Conservation (phyloP, 2,888 invertebrate species). For the Apamea crenata region DNA sequence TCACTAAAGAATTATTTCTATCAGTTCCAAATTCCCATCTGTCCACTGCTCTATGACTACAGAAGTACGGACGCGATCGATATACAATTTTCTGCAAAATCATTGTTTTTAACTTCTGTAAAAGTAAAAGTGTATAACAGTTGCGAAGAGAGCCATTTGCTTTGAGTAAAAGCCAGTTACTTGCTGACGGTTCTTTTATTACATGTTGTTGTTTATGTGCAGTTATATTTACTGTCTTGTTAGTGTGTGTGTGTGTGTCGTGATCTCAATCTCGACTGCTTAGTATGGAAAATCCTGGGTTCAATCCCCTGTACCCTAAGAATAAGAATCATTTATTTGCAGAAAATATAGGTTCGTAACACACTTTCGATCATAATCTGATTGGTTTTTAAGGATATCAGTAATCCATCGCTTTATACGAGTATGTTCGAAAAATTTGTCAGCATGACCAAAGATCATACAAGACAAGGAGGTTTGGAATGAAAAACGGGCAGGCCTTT, state of each 20-base stretch:
- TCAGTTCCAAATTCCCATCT: neutral
- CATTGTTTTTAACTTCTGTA: constrained; percentile 38
- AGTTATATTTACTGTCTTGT: neutral
- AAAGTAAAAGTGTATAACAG: constrained; percentile 36
- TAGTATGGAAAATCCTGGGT: neutral
- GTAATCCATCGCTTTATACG: no score
- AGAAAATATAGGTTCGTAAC: neutral
- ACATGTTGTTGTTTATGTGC: neutral
- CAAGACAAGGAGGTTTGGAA: no score
- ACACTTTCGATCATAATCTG: neutral
- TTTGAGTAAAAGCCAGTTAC: constrained; percentile 18
- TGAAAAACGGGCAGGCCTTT: no score
- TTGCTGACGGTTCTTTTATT: neutral
- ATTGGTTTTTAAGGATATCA: neutral
- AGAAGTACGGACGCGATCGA: neutral
- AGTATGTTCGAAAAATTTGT: no score
- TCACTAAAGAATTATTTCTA: neutral
- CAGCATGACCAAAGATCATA: no score
- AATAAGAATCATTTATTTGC: neutral
- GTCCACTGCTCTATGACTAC: constrained; percentile 10
- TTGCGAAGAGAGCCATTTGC: constrained; percentile 11
- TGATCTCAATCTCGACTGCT: neutral
- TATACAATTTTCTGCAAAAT: constrained; percentile 30
- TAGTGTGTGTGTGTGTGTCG: neutral
- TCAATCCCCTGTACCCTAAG: neutral